Evolutionary conservation across 2,113 vertebrate species (phyloP), one percentile per base, ranked within the genome.

Genomic region (Nestor notabilis): DNA sequence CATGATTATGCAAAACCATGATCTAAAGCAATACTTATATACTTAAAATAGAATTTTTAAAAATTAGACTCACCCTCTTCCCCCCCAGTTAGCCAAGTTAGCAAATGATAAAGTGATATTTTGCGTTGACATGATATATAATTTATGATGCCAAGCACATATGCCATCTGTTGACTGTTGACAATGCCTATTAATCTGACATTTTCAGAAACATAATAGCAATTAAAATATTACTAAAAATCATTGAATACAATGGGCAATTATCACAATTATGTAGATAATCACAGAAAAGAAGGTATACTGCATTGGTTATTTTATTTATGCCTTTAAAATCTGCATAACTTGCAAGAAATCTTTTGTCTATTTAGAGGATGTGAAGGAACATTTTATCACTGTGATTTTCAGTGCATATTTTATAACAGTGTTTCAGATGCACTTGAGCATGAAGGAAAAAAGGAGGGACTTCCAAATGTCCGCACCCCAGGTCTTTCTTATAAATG

Each of bases 281-380:
- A 95, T 83, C 81, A 87, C 53, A 74, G 84, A 79, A 94, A 93
- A 84, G 37, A 95, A 84, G 37, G 39, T 81, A 39, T 82, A 81
- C 50, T 64, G 10, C 17, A 76, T 39, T 65, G 27, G 28, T 79
- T 87, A 89, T 89, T 87, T 91, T 33, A 81, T 89, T 95, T 93
- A 68, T 28, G 20, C 41, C 61, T 28, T 63, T 81, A 76, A 92
- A 95, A 82, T 28, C 13, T 43, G 64, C 58, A 69, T 56, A 85
- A 87, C 79, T 94, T 89, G 52, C 47, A 90, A 77, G 63, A 89
- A 71, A 19, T n/a, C 27, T 55, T 93, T 81, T 84, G 28, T 61
- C 68, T 82, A 14, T 89, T 82, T 85, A 56, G 24, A 83, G 69
- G 76, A 85, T 25, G 13, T 35, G 65, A 91, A 82, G 52, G 47